Conservation (phyloP, 1,140 invertebrate genomes). For the Drosophila auraria region DNA sequence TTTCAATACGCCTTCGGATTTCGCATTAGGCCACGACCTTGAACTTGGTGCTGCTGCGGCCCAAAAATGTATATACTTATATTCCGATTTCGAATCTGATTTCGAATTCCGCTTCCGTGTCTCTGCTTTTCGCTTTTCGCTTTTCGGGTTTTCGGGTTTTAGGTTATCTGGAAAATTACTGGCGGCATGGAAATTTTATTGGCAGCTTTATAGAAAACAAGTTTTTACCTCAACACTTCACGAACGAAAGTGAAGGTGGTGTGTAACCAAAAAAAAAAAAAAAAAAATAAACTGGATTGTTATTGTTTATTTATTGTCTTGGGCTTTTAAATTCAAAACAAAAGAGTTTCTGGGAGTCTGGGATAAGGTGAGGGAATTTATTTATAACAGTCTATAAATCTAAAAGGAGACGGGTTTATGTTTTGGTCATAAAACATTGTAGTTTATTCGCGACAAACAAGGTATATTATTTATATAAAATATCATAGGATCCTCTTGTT, state of each 20-base stretch:
- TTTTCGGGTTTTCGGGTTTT: slow-evolving; percentile 9
- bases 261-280: slow-evolving; percentile 24
- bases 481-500: neutral
- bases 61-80: slow-evolving; percentile 8
- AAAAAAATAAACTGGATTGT: slow-evolving; percentile 18
- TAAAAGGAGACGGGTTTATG: too few relatives aligned
- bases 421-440: neutral
- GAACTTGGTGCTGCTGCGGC: slow-evolving; percentile 30
- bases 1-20: slow-evolving; percentile 23
- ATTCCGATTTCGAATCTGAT: slow-evolving; percentile 21
- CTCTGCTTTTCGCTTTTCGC: neutral
- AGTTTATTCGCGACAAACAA: slow-evolving; percentile 1
- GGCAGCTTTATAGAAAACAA: slow-evolving; percentile 24
- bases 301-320: slow-evolving; percentile 25
- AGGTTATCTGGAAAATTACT: slow-evolving; percentile 38
- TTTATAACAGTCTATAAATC: slow-evolving; percentile 5
- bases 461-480: neutral
- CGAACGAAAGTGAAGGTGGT: slow-evolving; percentile 39
- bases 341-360: slow-evolving; percentile 4
- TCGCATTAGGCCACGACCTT: slow-evolving; percentile 49
- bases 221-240: slow-evolving; percentile 12
- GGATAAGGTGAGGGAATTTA: neutral
- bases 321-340: slow-evolving; percentile 1
- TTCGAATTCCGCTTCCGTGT: slow-evolving; percentile 39
- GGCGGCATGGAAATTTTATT: slow-evolving; percentile 36